These are phyloP conservation scores for Patella caerulea DNA, from an alignment of 2,888 invertebrate species.

Conservation along the genomic window DNA sequence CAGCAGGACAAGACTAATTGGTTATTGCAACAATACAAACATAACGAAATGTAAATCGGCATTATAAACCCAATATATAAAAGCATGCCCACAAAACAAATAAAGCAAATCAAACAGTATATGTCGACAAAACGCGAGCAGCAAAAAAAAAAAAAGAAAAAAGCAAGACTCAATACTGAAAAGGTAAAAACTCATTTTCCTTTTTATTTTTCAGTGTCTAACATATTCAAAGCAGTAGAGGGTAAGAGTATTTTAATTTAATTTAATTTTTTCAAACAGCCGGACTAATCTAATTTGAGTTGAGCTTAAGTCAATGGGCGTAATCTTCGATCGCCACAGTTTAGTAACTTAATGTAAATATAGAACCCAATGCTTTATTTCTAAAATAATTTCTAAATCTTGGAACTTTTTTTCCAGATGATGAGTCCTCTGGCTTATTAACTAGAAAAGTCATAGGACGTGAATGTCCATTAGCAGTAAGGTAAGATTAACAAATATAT, in stretches of 20 bases:
- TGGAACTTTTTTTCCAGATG: not conserved
- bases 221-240: not conserved
- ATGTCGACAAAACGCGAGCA: not conserved
- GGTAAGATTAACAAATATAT: not conserved
- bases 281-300: too few relatives aligned
- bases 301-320: too few relatives aligned
- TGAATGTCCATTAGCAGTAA: not conserved
- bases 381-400: not conserved
- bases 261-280: too few relatives aligned
- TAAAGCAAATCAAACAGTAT: not conserved
- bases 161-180: not conserved
- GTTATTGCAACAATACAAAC: too few relatives aligned
- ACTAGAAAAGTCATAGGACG: not conserved
- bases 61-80: not conserved
- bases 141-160: too few relatives aligned
- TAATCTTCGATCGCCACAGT: too few relatives aligned
- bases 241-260: not conserved
- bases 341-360: too few relatives aligned
- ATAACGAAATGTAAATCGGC: not conserved
- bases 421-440: not conserved
- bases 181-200: not conserved
- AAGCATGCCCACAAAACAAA: too few relatives aligned
- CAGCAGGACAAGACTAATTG: too few relatives aligned
- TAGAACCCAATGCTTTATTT: too few relatives aligned
- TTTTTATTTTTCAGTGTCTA: not conserved